phyloP scores from a whole-genome alignment of 2,888 invertebrate genomes.

The Caprella mutica region DNA sequence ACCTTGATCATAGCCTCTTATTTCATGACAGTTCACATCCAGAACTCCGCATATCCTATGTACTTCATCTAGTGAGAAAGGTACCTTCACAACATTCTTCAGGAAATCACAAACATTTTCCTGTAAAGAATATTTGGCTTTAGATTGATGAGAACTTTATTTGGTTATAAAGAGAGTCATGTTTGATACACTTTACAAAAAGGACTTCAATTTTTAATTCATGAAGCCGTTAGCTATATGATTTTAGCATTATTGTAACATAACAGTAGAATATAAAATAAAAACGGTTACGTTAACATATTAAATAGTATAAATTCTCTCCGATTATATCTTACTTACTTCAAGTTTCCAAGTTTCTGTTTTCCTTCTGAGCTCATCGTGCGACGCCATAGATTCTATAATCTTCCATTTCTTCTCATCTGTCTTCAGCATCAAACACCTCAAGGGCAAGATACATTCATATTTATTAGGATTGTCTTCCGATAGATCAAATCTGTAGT shows the following conservation, averaged over 20 bases:
- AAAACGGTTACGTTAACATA: no score
- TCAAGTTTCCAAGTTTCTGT: slow-evolving; percentile 27
- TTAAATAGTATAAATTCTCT: no score
- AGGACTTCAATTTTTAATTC: no score
- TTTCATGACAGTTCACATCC: slow-evolving; percentile 62
- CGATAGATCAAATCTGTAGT: slow-evolving; percentile 12
- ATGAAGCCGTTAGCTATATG: no score
- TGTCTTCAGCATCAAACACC: slow-evolving; percentile 19
- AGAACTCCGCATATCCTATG: slow-evolving; percentile 68
- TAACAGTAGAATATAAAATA: no score
- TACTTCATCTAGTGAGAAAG: slow-evolving; percentile 55
- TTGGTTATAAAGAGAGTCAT: no score
- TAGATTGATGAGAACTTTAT: neutral
- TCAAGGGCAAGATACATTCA: slow-evolving; percentile 28
- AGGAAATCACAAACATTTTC: slow-evolving; percentile 28
- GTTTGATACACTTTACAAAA: no score
- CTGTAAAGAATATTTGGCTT: slow-evolving; percentile 4
- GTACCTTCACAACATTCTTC: slow-evolving; percentile 14
- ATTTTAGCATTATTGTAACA: no score
- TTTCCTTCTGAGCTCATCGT: slow-evolving; percentile 28
- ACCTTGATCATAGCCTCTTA: slow-evolving; percentile 56
- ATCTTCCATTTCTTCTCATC: slow-evolving; percentile 26
- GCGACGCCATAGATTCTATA: slow-evolving; percentile 27
- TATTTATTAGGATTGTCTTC: slow-evolving; percentile 26
- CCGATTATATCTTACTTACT: no score